Percentiles rank a stretch among this genome's conserved stretches.
Conservation (phyloP, 2,888 invertebrate species). For the Monoplex corrugatus region DNA sequence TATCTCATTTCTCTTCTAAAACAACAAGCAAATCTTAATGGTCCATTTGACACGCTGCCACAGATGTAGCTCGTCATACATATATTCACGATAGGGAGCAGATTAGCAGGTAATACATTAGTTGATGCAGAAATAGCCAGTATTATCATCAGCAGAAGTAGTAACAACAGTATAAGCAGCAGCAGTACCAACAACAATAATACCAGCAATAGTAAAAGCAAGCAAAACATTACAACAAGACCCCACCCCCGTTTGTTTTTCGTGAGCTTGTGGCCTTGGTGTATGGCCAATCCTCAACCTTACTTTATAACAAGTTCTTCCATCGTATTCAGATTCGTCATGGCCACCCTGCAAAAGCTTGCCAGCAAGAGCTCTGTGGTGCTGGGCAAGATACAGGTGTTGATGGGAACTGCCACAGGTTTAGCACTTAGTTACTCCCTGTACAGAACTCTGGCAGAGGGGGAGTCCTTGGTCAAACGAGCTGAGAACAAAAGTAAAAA, state of each 20-base stretch:
- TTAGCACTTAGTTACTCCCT: slow-evolving; percentile 13
- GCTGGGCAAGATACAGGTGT: background rate
- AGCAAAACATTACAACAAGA: background rate
- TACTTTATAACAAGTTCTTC: background rate
- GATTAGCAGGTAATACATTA: background rate
- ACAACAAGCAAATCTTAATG: too few species aligned
- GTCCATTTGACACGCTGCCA: too few species aligned
- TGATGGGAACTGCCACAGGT: slow-evolving; percentile 25
- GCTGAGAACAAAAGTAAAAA: background rate
- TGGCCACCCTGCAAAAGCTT: background rate
- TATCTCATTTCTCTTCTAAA: too few species aligned
- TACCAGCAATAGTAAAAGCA: background rate
- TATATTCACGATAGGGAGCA: too few species aligned
- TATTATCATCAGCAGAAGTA: too few species aligned
- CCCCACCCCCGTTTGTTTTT: background rate
- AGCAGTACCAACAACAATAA: background rate
- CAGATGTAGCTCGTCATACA: too few species aligned
- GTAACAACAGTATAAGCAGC: too few species aligned
- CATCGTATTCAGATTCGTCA: background rate
- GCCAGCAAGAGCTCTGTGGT: background rate
- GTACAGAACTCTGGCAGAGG: background rate
- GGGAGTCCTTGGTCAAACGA: background rate
- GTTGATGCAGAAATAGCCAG: too few species aligned
- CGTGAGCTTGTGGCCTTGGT: background rate
- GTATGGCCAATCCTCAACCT: slow-evolving; percentile 13